Percentiles rank a stretch among this genome's conserved stretches.
phyloP scores from a whole-genome alignment of 2,888 invertebrate genomes.

The Salticus scenicus region DNA sequence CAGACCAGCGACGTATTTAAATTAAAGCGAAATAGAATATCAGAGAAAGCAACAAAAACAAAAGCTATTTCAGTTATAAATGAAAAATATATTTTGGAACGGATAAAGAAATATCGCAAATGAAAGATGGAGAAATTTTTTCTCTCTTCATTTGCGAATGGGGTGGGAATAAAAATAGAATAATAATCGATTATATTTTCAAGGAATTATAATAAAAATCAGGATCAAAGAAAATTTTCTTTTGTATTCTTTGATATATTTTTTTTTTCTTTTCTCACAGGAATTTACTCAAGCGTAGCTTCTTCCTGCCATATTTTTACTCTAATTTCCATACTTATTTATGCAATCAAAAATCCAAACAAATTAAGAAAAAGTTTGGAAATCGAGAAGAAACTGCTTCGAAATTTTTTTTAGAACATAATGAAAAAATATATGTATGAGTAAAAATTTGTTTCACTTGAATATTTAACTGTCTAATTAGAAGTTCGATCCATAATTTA shows the following conservation, averaged over 20 bases:
- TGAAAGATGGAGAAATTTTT: not conserved
- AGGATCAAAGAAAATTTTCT: not conserved
- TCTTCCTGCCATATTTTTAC: no score
- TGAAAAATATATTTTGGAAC: conserved; percentile 33
- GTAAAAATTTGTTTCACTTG: no score
- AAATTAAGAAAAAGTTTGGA: no score
- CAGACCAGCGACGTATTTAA: conserved; percentile 36
- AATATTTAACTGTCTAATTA: no score
- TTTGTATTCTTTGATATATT: not conserved
- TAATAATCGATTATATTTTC: not conserved
- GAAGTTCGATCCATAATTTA: no score
- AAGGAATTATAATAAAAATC: not conserved
- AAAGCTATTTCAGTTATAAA: not conserved
- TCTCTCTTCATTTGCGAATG: not conserved
- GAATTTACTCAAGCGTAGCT: no score
- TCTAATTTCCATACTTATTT: no score
- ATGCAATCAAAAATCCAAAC: no score
- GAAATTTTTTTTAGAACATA: no score
- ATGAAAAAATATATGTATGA: no score
- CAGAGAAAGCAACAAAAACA: conserved; percentile 8
- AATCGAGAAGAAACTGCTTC: no score
- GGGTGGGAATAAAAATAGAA: not conserved
- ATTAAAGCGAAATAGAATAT: conserved; percentile 40
- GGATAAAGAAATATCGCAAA: not conserved
- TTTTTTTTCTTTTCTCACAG: no score